phyloP scores from a whole-genome alignment of 64 coral and sea anemone species.

The Stichodactyla helianthus region DNA sequence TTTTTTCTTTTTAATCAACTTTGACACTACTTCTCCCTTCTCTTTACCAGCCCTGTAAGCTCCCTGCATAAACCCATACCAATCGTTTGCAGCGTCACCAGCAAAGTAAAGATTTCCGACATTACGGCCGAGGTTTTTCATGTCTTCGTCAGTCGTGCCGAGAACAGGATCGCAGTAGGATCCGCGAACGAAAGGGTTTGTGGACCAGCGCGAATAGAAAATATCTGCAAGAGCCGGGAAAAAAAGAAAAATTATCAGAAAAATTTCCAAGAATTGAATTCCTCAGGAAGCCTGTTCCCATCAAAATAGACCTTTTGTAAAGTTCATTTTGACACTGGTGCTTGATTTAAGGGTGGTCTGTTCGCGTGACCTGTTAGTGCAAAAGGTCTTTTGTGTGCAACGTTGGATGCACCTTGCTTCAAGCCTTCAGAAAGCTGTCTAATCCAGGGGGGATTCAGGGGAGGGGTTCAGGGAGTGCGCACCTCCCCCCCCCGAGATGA shows the following conservation, averaged over 20 bases:
- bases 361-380: too few species aligned
- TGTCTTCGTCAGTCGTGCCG: constrained; percentile 3
- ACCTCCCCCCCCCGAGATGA: too few species aligned
- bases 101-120: constrained; percentile 38
- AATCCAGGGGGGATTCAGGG: too few species aligned
- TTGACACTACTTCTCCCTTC: background rate
- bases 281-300: too few species aligned
- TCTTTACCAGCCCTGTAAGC: constrained; percentile 26
- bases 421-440: too few species aligned
- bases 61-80: constrained; percentile 44
- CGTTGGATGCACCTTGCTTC: too few species aligned
- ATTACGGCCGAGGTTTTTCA: background rate
- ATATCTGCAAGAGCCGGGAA: constrained; percentile 3
- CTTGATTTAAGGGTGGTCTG: too few species aligned
- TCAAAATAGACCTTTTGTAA: background rate
- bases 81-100: constrained; percentile 31
- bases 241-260: too few species aligned
- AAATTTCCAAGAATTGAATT: too few species aligned
- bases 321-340: background rate
- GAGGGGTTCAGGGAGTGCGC: too few species aligned
- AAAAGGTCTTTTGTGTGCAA: too few species aligned
- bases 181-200: constrained; percentile 13
- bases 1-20: background rate
- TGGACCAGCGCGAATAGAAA: constrained; percentile 42
- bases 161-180: constrained; percentile 21